Conservation (phyloP, 2,113 vertebrate species). For the Micromys minutus region DNA sequence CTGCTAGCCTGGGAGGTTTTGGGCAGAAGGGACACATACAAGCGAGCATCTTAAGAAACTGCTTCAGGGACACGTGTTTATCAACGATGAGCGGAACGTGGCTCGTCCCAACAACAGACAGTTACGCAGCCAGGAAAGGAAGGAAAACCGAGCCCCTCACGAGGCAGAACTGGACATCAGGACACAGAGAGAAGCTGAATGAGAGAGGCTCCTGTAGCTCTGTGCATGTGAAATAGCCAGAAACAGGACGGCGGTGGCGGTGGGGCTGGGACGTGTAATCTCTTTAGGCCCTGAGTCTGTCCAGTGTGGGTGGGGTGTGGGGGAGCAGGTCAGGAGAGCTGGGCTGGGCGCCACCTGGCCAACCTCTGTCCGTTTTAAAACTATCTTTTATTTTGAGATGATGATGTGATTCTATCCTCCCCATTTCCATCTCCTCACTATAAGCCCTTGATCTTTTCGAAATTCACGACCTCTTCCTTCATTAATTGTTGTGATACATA, state of each 20-base stretch:
- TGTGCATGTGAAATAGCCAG: rapidly evolving
- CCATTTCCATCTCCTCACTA: neutral
- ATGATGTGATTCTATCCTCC: neutral
- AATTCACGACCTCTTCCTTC: neutral
- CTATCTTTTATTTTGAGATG: neutral
- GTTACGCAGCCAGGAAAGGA: rapidly evolving
- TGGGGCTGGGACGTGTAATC: rapidly evolving
- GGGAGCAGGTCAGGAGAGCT: neutral
- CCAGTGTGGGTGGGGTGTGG: neutral
- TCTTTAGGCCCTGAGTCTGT: rapidly evolving
- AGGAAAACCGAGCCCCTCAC: rapidly evolving
- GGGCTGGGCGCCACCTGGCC: neutral
- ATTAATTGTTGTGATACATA: neutral
- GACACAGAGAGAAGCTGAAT: rapidly evolving
- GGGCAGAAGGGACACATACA: neutral
- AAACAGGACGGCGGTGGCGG: rapidly evolving
- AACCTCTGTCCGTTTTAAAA: neutral
- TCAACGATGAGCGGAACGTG: rapidly evolving
- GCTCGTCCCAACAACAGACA: rapidly evolving
- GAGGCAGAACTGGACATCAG: rapidly evolving
- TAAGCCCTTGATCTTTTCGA: neutral
- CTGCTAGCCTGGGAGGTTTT: neutral
- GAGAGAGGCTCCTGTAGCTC: rapidly evolving
- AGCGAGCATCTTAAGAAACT: rapidly evolving
- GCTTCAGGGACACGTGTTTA: neutral